Conservation (phyloP, 2,113 vertebrate genomes). For the Benitochromis conjunctus region DNA sequence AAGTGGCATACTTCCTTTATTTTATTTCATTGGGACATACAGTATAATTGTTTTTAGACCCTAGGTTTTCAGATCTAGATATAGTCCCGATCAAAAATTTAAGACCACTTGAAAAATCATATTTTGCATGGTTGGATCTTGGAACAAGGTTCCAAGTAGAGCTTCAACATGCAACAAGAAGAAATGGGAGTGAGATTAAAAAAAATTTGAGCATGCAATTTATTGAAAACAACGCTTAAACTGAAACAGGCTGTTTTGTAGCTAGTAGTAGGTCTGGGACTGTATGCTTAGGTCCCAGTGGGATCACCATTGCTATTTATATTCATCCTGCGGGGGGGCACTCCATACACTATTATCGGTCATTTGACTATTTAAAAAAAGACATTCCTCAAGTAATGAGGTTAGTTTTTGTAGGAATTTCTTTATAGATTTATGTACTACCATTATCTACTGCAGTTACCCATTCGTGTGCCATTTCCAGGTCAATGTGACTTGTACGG, state of each 20-base stretch:
- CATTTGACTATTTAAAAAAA: too few species aligned
- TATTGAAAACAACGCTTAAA: neutral
- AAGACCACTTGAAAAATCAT: neutral
- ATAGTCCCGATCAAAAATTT: neutral
- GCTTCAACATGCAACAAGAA: rapidly evolving
- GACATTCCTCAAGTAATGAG: neutral
- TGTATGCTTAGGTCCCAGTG: too few species aligned
- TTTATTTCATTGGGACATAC: neutral
- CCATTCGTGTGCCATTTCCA: neutral
- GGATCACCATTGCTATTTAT: too few species aligned
- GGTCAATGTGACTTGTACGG: constrained; percentile 72
- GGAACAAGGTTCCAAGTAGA: neutral
- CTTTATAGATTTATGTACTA: neutral
- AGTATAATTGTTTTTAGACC: neutral
- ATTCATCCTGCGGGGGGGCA: too few species aligned
- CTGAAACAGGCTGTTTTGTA: neutral
- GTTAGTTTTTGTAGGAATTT: neutral
- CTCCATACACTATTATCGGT: too few species aligned
- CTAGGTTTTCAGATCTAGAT: rapidly evolving
- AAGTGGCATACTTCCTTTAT: neutral
- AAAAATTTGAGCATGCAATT: neutral
- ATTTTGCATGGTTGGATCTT: neutral
- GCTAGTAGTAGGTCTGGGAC: too few species aligned
- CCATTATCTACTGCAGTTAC: neutral
- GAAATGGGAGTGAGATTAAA: neutral